Base-by-base conservation (phyloP, 2,113 vertebrate genomes). In the Parus major region DNA sequence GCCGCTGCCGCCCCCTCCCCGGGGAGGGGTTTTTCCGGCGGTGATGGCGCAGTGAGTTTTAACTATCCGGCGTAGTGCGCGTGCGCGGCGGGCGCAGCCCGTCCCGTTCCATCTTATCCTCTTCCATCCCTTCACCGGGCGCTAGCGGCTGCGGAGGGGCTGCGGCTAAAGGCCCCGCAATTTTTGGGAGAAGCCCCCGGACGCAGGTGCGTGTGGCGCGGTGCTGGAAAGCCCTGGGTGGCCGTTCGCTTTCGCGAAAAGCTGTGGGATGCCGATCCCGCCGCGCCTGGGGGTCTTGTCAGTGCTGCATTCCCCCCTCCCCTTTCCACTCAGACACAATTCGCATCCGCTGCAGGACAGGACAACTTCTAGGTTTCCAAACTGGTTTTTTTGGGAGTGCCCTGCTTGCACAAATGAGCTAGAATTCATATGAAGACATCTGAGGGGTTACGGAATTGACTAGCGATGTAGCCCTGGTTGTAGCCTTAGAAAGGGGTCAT, bases 11-110 rank as follows among this genome's bases (percentile, higher is more conserved):
- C 77, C 46, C 73, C 75, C 19, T 90, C 86, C 56, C 28, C 31
- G 22, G 66, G 80, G 72, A 87, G 92, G 76, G 66, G 25, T 55
- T 91, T 95, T 61, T 75, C 70, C 47, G 25, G 82, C 39, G 55
- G 64, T 59, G 81, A 86, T 97, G 97, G 97, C 97, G 96, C 97
- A 98, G 97, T 95, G 96, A 94, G 94, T 95, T 92, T 73, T 93
- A 68, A 21, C 31, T 9, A 1, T 5, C 15, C n/a, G 44, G 66
- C 8, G 25, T 56, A 59, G 7, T 39, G 85, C 96, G 96, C 97
- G 14, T 97, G 97, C 97, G 96, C 41, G 16, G 12, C 9, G 36
- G 47, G 39, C 14, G 44, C 8, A 5, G 65, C 35, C n/a, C 28
- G 0, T 20, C 8, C 23, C 31, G 0, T 24, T 7, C n/a, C 11